These are phyloP conservation scores for Mycalesis mineus DNA, from an alignment of 2,888 invertebrate genomes.

Conservation along the genomic window DNA sequence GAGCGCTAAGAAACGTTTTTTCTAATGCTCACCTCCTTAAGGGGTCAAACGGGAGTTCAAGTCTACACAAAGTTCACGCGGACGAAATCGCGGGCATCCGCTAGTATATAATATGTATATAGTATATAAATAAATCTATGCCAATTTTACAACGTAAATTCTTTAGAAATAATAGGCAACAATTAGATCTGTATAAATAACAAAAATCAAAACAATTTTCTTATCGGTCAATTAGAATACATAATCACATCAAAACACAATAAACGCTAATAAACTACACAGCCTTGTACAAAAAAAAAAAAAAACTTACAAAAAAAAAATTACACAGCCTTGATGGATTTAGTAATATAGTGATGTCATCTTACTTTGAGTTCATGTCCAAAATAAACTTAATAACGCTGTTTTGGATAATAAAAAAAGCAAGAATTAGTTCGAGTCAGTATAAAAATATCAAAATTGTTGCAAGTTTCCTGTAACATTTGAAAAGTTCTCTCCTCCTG, in stretches of 20 bases:
- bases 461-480: no score
- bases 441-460: no score
- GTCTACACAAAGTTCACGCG: no score
- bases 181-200: background rate
- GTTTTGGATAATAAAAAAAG: conserved; percentile 2
- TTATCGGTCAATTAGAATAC: background rate
- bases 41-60: no score
- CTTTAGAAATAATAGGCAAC: background rate
- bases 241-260: background rate
- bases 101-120: no score
- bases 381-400: conserved; percentile 7
- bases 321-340: conserved; percentile 17
- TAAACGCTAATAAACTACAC: background rate
- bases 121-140: background rate
- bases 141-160: background rate
- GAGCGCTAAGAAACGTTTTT: no score
- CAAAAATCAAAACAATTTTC: background rate
- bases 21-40: no score
- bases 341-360: conserved; percentile 24
- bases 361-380: conserved; percentile 10
- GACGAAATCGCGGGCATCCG: no score
- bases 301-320: conserved; percentile 10
- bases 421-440: background rate
- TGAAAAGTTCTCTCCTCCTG: no score
- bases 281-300: background rate